A percentile compares a stretch with the other conserved stretches of the same genome.
Evolutionary conservation across 2,113 vertebrate species (phyloP).

Genomic region (Catagonus wagneri): DNA sequence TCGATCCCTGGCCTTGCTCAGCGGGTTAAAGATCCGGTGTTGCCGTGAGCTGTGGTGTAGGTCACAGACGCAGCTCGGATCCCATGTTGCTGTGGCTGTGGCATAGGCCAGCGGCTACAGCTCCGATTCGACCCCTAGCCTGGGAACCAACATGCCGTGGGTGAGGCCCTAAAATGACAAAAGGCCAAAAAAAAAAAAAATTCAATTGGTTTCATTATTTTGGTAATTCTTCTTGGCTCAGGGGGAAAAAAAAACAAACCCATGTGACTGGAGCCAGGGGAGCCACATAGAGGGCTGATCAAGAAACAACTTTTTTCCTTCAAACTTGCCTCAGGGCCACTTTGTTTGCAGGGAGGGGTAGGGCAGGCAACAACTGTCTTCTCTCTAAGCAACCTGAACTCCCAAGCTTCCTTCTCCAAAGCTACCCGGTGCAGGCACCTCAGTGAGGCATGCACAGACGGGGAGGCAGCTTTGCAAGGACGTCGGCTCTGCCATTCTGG

Average conservation of each 20-base stretch:
- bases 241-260: not conserved
- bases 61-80: too few species aligned
- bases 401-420: not conserved
- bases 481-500: not conserved
- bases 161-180: too few species aligned
- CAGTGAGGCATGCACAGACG: not conserved
- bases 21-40: too few species aligned
- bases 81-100: too few species aligned
- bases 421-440: fast-evolving
- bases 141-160: too few species aligned
- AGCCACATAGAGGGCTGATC: not conserved
- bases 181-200: too few species aligned
- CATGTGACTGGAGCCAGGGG: not conserved
- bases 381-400: not conserved
- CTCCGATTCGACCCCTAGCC: too few species aligned
- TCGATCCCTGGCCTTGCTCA: too few species aligned
- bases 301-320: conserved; percentile 38
- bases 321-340: not conserved
- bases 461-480: not conserved
- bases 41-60: too few species aligned
- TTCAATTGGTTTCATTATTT: conserved; percentile 44
- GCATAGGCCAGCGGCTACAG: too few species aligned
- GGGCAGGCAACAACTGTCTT: not conserved
- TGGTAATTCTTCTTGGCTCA: not conserved
- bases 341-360: not conserved